These are phyloP conservation scores for Steinernema carpocapsae DNA, from an alignment of 2,888 invertebrate species.

Conservation along the genomic window DNA sequence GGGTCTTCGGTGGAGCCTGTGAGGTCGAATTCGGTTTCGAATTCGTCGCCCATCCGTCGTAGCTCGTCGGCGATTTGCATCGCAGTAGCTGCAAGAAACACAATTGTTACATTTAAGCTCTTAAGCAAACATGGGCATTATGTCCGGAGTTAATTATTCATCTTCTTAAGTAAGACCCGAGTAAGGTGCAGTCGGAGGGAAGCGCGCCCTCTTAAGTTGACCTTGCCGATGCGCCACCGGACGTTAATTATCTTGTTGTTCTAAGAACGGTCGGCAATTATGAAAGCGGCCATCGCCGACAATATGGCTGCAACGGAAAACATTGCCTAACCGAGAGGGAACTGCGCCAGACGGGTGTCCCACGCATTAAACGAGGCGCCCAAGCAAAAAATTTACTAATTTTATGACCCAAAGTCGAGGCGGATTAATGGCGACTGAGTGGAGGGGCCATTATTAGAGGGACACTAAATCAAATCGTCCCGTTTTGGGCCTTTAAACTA, in stretches of 20 bases:
- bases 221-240: constrained; percentile 26
- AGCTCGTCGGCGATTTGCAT: neutral
- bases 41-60: neutral
- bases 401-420: neutral
- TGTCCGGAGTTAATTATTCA: constrained; percentile 11
- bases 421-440: neutral
- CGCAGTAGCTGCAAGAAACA: neutral
- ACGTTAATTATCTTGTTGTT: constrained; percentile 35
- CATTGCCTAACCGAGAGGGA: constrained; percentile 13
- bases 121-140: constrained; percentile 8
- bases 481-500: constrained; percentile 10
- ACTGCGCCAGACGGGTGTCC: constrained; percentile 8
- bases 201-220: constrained; percentile 23
- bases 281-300: constrained; percentile 29
- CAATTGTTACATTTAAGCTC: constrained; percentile 19
- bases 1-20: too few relatives aligned
- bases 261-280: constrained; percentile 29
- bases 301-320: constrained; percentile 30
- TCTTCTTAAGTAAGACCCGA: neutral
- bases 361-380: neutral
- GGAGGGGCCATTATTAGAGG: neutral
- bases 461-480: constrained; percentile 16
- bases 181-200: too few relatives aligned
- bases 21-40: neutral
- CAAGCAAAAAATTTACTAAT: constrained; percentile 1